phyloP scores from a whole-genome alignment of 1,140 invertebrate species.

The Hydropsyche tenuis region DNA sequence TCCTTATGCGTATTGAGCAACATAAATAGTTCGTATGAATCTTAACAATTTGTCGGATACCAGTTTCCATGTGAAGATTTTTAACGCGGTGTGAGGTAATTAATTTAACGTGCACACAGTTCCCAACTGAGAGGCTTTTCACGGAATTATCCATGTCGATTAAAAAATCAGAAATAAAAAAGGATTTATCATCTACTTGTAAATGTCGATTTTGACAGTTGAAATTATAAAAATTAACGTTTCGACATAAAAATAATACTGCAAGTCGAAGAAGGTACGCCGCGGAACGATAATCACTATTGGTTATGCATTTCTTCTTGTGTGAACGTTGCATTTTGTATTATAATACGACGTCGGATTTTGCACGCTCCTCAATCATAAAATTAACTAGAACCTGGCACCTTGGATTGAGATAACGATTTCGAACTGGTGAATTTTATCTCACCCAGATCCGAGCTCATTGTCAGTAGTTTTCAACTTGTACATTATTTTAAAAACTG shows the following conservation, averaged over 20 bases:
- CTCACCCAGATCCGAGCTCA: too few relatives aligned
- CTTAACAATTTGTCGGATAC: slow-evolving; percentile 13
- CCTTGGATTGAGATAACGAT: slow-evolving; percentile 1
- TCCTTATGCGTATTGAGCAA: neutral
- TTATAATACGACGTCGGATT: slow-evolving; percentile 24
- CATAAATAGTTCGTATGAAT: neutral
- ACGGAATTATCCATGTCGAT: neutral
- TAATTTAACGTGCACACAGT: slow-evolving; percentile 2
- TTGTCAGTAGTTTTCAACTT: too few relatives aligned
- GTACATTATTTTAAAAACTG: too few relatives aligned
- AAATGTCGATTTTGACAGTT: too few relatives aligned
- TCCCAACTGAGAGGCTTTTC: neutral
- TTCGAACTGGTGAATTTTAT: neutral
- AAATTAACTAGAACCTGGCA: slow-evolving; percentile 34
- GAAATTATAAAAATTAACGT: neutral
- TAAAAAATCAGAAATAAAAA: neutral
- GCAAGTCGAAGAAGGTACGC: too few relatives aligned
- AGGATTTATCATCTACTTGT: neutral
- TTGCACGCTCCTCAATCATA: slow-evolving; percentile 17
- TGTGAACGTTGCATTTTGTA: neutral
- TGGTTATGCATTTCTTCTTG: too few relatives aligned
- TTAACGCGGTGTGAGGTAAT: neutral
- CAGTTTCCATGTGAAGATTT: neutral
- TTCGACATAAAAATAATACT: neutral
- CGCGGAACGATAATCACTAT: too few relatives aligned